phyloP scores from a whole-genome alignment of 1,140 invertebrate species.

The Aradophagus sp. region DNA sequence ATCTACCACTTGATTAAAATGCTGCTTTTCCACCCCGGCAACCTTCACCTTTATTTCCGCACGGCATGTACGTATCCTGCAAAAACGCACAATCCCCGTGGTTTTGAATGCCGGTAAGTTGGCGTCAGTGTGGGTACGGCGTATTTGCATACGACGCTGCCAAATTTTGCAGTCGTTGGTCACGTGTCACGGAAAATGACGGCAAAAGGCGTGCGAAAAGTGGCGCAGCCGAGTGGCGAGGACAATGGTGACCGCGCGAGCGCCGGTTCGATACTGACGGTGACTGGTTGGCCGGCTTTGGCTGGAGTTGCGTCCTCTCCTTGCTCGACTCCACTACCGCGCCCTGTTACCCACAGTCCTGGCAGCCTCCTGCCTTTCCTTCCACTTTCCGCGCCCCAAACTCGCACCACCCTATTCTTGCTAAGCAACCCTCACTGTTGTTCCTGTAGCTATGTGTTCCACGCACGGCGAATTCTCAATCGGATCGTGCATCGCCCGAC shows the following conservation, averaged over 20 bases:
- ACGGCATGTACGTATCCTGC: background rate
- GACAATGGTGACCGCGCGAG: slow-evolving; percentile 59
- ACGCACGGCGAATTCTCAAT: slow-evolving; percentile 23
- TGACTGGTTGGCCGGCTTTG: slow-evolving; percentile 73
- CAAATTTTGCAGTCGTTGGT: background rate
- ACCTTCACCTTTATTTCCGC: slow-evolving; percentile 22
- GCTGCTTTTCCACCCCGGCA: background rate
- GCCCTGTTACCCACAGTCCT: slow-evolving; percentile 45
- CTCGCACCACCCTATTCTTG: slow-evolving; percentile 33
- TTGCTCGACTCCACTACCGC: slow-evolving; percentile 55
- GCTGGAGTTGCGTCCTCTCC: slow-evolving; percentile 71
- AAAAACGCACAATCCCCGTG: background rate
- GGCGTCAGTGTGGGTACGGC: too few species aligned
- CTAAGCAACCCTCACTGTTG: slow-evolving; percentile 57
- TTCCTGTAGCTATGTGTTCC: slow-evolving; percentile 29
- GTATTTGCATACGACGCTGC: background rate
- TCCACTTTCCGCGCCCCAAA: slow-evolving; percentile 44
- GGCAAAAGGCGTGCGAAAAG: slow-evolving; percentile 16
- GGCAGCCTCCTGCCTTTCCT: slow-evolving; percentile 49
- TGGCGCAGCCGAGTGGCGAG: background rate
- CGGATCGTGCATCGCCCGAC: slow-evolving; percentile 6
- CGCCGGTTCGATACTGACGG: slow-evolving; percentile 75
- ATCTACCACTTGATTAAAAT: background rate
- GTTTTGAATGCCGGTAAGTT: too few species aligned
- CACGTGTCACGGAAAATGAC: slow-evolving; percentile 18